These are phyloP conservation scores for Drosophila teissieri DNA, from an alignment of 1,140 invertebrate species.

Conservation along the genomic window DNA sequence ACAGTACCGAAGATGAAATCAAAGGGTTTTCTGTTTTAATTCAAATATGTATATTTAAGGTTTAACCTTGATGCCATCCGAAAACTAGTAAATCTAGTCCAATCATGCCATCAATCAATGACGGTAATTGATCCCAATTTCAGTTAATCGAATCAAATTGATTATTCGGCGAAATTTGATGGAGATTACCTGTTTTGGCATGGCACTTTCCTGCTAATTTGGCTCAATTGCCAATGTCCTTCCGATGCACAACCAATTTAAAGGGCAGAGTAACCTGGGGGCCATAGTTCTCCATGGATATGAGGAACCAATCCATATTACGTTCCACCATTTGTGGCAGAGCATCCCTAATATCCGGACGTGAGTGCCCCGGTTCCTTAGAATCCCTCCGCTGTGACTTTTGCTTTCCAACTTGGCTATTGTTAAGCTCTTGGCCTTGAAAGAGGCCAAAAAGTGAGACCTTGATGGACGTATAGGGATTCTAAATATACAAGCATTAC, in stretches of 20 bases:
- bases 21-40: too few relatives aligned
- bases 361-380: constrained; percentile 20
- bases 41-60: too few relatives aligned
- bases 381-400: constrained; percentile 11
- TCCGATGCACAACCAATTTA: constrained; percentile 43
- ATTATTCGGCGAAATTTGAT: constrained; percentile 31
- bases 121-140: constrained; percentile 23
- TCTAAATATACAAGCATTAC: constrained; percentile 23
- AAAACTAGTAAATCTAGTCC: background rate
- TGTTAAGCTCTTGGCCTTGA: constrained; percentile 53
- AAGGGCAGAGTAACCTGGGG: constrained; percentile 19
- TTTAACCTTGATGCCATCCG: background rate
- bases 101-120: constrained; percentile 21
- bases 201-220: constrained; percentile 50
- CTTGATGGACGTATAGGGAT: constrained; percentile 26
- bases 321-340: constrained; percentile 28
- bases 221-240: constrained; percentile 53
- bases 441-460: constrained; percentile 53
- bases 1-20: background rate
- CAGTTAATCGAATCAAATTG: constrained; percentile 41
- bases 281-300: constrained; percentile 11
- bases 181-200: constrained; percentile 34
- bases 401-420: constrained; percentile 21
- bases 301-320: constrained; percentile 11
- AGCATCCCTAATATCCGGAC: constrained; percentile 58